phyloP scores from a whole-genome alignment of 2,113 vertebrate genomes.

The Chionomys nivalis region DNA sequence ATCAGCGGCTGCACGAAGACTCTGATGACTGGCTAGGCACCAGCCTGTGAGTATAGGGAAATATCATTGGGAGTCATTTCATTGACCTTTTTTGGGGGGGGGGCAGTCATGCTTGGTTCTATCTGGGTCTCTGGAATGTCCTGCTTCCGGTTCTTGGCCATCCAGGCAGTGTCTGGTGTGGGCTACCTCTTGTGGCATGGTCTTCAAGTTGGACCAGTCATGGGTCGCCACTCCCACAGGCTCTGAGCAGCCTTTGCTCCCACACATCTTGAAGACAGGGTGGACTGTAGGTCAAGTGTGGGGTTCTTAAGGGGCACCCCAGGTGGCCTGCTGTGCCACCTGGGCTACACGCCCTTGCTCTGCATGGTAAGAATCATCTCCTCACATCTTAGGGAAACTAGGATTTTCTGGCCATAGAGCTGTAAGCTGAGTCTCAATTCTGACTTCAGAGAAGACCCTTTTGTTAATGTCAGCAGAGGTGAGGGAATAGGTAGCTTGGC shows the following conservation, averaged over 20 bases:
- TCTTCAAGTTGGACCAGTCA: background rate
- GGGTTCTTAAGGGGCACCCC: background rate
- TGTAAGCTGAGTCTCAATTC: background rate
- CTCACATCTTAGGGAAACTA: background rate
- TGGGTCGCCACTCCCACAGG: background rate
- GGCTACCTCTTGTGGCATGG: background rate
- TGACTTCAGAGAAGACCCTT: background rate
- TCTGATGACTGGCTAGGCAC: background rate
- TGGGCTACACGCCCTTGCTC: background rate
- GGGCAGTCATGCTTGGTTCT: background rate
- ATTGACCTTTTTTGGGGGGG: background rate
- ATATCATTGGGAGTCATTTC: background rate
- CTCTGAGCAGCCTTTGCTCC: background rate
- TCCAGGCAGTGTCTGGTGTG: background rate
- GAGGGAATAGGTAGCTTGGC: background rate
- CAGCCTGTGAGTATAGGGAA: background rate
- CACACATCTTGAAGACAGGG: background rate
- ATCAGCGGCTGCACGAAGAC: background rate
- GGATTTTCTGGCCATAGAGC: background rate
- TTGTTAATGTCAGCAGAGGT: background rate
- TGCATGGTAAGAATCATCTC: background rate
- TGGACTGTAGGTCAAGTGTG: background rate
- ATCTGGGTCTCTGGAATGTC: background rate
- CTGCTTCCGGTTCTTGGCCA: background rate
- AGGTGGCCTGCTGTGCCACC: background rate